These are phyloP conservation scores for Zalophus californianus DNA, from an alignment of 2,797 vertebrate species.

Conservation along the genomic window DNA sequence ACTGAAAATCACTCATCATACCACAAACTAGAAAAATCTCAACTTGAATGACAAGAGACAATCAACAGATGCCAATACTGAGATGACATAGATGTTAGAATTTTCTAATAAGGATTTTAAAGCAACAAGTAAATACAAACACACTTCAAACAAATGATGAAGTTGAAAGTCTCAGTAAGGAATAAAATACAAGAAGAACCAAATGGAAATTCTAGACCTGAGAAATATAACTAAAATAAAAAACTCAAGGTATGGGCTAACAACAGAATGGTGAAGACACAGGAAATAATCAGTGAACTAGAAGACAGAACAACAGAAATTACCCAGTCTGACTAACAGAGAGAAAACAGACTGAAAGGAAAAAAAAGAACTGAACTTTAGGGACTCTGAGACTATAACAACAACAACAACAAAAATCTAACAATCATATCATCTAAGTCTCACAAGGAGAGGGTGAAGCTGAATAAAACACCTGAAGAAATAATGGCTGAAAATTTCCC, in stretches of 20 bases:
- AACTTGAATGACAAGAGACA: not conserved
- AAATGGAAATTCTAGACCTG: not conserved
- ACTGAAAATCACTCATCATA: not conserved
- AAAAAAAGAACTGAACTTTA: not conserved
- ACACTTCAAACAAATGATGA: not conserved
- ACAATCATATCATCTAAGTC: not conserved
- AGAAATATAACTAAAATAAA: not conserved
- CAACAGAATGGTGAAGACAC: not conserved
- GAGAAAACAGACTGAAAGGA: not conserved
- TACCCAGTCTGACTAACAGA: not conserved
- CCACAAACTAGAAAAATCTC: not conserved
- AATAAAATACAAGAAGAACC: not conserved
- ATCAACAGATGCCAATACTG: not conserved
- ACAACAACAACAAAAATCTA: not conserved
- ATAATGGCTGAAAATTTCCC: not conserved
- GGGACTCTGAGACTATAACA: not conserved
- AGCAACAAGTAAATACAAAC: not conserved
- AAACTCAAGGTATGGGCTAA: not conserved
- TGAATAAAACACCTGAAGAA: not conserved
- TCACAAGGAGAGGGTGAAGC: not conserved
- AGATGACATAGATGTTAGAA: not conserved
- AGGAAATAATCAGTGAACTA: not conserved
- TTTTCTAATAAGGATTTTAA: not conserved
- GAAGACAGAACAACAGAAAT: not conserved
- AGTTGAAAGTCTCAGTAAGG: not conserved